A percentile compares a stretch with the other conserved stretches of the same genome.
Evolutionary conservation across 2,888 invertebrate genomes (phyloP).

Genomic region (Drosophila quinaria): DNA sequence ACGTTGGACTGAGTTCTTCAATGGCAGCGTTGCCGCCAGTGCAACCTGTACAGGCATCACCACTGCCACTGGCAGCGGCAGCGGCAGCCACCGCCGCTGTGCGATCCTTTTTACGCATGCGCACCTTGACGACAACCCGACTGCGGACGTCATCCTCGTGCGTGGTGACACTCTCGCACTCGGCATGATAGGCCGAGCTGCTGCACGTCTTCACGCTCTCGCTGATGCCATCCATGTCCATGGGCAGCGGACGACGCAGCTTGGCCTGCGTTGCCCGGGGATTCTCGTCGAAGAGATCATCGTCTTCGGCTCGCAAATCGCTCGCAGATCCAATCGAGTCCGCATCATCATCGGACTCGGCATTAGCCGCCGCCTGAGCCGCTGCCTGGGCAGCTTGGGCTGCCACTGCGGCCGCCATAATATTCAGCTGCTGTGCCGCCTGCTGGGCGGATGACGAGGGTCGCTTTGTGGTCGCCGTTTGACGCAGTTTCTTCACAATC

Average conservation of each 20-base stretch:
- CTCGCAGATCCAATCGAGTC: constrained; percentile 91
- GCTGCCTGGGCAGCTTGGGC: constrained; percentile 65
- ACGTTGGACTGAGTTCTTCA: constrained; percentile 86
- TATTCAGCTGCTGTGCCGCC: constrained; percentile 77
- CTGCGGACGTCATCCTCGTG: constrained; percentile 87
- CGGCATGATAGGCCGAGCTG: constrained; percentile 90
- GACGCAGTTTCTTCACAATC: constrained; percentile 86
- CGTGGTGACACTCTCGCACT: constrained; percentile 90
- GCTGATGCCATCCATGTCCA: constrained; percentile 87
- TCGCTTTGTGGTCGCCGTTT: constrained; percentile 82
- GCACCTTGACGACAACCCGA: constrained; percentile 86
- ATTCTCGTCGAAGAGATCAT: constrained; percentile 86
- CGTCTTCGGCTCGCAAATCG: constrained; percentile 88
- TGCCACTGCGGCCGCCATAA: constrained; percentile 73
- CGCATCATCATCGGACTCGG: constrained; percentile 86
- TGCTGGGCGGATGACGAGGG: constrained; percentile 83
- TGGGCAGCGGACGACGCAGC: constrained; percentile 76
- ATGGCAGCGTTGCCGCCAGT: constrained; percentile 23
- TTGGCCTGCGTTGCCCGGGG: constrained; percentile 81
- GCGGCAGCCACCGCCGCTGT: constrained; percentile 65
- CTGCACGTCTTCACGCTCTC: constrained; percentile 89
- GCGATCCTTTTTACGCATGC: constrained; percentile 86
- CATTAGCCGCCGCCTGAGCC: constrained; percentile 47
- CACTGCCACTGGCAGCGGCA: constrained; percentile 30
- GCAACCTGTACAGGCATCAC: constrained; percentile 24